Conservation (phyloP, 2,113 vertebrate species). For the Raja brachyura region DNA sequence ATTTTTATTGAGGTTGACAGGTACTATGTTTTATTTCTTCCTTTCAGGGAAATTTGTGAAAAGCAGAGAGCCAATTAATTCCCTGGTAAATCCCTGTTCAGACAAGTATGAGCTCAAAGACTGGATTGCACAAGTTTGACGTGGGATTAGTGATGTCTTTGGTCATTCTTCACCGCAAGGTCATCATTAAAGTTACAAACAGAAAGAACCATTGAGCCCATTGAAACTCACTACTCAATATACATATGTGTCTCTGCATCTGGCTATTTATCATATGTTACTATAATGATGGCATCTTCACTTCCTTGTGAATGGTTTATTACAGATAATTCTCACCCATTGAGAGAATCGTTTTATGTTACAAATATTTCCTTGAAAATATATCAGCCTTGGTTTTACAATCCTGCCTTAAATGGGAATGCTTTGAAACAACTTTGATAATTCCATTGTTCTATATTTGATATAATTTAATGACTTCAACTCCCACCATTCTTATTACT, state of each 20-base stretch:
- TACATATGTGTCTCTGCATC: no score
- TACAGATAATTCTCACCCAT: not conserved
- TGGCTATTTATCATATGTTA: not conserved
- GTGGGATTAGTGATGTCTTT: not conserved
- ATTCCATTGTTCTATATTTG: not conserved
- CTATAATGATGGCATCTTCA: not conserved
- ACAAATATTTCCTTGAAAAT: not conserved
- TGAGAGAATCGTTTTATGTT: not conserved
- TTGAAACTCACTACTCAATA: not conserved
- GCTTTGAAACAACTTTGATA: not conserved
- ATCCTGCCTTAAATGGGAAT: not conserved
- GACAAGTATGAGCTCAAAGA: not conserved
- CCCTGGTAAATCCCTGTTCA: not conserved
- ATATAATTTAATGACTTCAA: not conserved
- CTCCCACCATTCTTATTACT: not conserved
- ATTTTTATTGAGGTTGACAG: not conserved
- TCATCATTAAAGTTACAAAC: not conserved
- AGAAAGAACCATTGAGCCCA: not conserved
- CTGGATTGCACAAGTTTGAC: not conserved
- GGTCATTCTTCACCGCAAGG: not conserved
- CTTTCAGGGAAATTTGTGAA: not conserved
- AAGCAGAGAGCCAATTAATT: not conserved
- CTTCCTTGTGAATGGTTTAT: not conserved
- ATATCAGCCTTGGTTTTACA: not conserved
- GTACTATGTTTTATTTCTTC: not conserved